Evolutionary conservation across 2,888 invertebrate genomes (phyloP).

Genomic region (Muscina levida): DNA sequence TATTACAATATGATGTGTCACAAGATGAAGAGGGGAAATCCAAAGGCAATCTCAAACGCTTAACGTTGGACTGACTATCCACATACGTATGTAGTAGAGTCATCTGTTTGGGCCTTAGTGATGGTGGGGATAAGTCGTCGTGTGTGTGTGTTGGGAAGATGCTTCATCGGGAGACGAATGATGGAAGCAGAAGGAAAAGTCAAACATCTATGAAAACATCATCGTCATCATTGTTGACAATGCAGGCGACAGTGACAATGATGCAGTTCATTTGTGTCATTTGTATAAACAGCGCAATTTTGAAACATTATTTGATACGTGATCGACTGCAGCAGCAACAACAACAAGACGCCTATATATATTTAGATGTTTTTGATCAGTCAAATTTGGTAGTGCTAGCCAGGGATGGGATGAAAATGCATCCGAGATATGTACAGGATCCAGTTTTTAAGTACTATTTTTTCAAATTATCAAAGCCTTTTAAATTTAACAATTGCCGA

Average conservation of each 20-base stretch:
- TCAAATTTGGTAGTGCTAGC: too few relatives aligned
- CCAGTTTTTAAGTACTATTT: too few relatives aligned
- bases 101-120: too few relatives aligned
- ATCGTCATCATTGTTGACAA: slow-evolving; percentile 36
- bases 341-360: too few relatives aligned
- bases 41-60: slow-evolving; percentile 6
- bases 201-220: slow-evolving; percentile 37
- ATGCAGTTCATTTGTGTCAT: slow-evolving; percentile 74
- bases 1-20: slow-evolving; percentile 70
- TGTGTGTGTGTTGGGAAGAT: slow-evolving; percentile 24
- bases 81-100: slow-evolving; percentile 5
- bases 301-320: slow-evolving; percentile 52
- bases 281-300: slow-evolving; percentile 70
- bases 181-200: slow-evolving; percentile 10
- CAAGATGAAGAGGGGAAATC: slow-evolving; percentile 32
- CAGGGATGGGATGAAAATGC: too few relatives aligned
- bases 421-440: too few relatives aligned
- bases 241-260: slow-evolving; percentile 50
- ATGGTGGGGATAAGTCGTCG: slow-evolving; percentile 39
- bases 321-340: neutral
- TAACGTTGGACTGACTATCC: neutral
- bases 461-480: too few relatives aligned
- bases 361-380: too few relatives aligned
- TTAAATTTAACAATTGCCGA: too few relatives aligned
- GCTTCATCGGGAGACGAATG: neutral